phyloP scores from a whole-genome alignment of 2,113 vertebrate species.

The Reinhardtius hippoglossoides region DNA sequence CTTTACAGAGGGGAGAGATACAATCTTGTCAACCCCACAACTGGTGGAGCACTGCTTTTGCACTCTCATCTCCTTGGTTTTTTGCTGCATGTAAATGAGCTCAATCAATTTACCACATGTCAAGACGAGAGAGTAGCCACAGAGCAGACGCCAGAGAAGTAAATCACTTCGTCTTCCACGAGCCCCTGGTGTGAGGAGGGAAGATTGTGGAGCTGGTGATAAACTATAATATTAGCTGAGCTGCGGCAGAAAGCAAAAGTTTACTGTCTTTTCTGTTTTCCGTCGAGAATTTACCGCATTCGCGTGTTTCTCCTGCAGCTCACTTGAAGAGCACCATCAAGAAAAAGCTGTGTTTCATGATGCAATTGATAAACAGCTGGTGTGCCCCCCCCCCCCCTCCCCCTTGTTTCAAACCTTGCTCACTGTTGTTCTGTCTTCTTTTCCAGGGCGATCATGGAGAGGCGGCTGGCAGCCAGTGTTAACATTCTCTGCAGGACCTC shows the following conservation, averaged over 20 bases:
- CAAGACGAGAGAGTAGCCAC: constrained; percentile 39
- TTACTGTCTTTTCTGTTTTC: background rate
- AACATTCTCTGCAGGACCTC: constrained; percentile 87
- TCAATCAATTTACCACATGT: constrained; percentile 53
- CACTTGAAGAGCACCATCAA: background rate
- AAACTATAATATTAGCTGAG: constrained; percentile 20
- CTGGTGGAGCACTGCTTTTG: constrained; percentile 29
- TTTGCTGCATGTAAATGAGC: constrained; percentile 64
- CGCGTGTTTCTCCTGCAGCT: background rate
- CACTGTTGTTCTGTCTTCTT: constrained; percentile 48
- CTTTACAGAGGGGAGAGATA: constrained; percentile 9
- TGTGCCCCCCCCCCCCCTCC: background rate
- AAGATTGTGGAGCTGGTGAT: constrained; percentile 15
- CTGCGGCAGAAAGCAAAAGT: constrained; percentile 25
- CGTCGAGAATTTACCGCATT: background rate
- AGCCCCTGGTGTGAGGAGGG: background rate
- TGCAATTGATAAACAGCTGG: constrained; percentile 44
- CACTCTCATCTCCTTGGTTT: constrained; percentile 40
- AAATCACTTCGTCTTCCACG: constrained; percentile 34
- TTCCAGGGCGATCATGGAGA: constrained; percentile 88
- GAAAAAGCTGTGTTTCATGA: constrained; percentile 18
- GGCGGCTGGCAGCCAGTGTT: constrained; percentile 87
- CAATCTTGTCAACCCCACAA: constrained; percentile 22
- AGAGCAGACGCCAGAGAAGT: constrained; percentile 46
- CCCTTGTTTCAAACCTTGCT: constrained; percentile 42